Conservation (phyloP, 2,113 vertebrate genomes). For the Anthoscopus minutus region DNA sequence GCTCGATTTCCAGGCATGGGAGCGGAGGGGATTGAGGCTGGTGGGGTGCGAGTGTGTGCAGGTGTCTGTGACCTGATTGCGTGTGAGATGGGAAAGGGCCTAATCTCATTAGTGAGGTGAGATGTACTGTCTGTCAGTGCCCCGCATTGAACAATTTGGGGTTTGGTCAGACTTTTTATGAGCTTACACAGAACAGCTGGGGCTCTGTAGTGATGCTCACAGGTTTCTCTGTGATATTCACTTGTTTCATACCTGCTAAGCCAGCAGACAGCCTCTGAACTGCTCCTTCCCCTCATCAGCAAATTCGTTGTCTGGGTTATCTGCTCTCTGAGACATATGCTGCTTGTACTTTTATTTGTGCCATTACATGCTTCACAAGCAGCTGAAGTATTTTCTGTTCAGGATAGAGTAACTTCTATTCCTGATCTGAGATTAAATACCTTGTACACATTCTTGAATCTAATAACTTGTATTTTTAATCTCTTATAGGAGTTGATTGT, state of each 20-base stretch:
- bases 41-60: accelerated
- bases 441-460: not conserved
- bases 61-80: accelerated
- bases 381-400: not conserved
- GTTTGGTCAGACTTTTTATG: accelerated
- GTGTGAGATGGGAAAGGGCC: accelerated
- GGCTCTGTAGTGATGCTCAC: not conserved
- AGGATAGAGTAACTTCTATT: not conserved
- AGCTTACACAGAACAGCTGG: accelerated
- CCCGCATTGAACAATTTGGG: accelerated
- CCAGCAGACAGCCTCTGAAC: not conserved
- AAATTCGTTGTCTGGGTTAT: accelerated
- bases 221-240: not conserved
- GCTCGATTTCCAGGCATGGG: accelerated
- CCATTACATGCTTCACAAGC: accelerated
- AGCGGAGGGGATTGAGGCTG: accelerated
- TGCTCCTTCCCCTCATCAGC: too few species aligned
- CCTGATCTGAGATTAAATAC: not conserved
- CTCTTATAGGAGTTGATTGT: slow-evolving; percentile 39
- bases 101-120: not conserved
- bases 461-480: not conserved
- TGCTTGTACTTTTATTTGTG: not conserved
- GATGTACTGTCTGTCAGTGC: accelerated
- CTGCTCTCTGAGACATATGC: accelerated
- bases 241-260: not conserved